Conservation (phyloP, 1,140 invertebrate genomes). For the Panulirus ornatus region DNA sequence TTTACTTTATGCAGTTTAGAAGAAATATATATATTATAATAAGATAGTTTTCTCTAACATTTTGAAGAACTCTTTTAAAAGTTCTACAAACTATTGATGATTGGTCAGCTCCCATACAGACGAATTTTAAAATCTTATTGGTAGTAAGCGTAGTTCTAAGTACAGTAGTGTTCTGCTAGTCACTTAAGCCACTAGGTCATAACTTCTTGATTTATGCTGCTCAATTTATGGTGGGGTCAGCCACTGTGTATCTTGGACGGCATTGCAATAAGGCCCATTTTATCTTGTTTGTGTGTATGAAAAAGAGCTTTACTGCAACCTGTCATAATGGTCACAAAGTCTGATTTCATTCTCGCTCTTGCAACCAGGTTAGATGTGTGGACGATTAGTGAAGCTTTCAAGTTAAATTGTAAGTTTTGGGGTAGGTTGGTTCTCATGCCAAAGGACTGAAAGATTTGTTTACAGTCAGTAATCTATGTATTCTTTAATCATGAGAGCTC, state of each 20-base stretch:
- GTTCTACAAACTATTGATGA: slow-evolving; percentile 61
- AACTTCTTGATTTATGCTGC: slow-evolving; percentile 55
- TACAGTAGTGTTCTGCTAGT: slow-evolving; percentile 17
- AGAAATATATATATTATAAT: slow-evolving; percentile 58
- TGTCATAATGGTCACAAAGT: neutral
- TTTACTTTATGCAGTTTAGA: slow-evolving; percentile 69
- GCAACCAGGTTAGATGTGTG: slow-evolving; percentile 53
- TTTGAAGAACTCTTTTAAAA: slow-evolving; percentile 61
- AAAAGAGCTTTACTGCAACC: neutral
- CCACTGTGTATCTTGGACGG: neutral
- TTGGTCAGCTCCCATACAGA: slow-evolving; percentile 53
- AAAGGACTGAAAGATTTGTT: slow-evolving; percentile 38
- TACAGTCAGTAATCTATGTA: slow-evolving; percentile 43
- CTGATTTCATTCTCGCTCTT: slow-evolving; percentile 9
- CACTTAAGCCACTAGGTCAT: slow-evolving; percentile 12
- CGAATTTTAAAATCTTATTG: slow-evolving; percentile 58
- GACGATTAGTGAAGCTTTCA: slow-evolving; percentile 21
- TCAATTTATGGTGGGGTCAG: slow-evolving; percentile 55
- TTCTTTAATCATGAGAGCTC: slow-evolving; percentile 48
- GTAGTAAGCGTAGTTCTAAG: slow-evolving; percentile 39
- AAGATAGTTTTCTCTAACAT: slow-evolving; percentile 70
- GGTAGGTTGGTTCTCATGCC: slow-evolving; percentile 67
- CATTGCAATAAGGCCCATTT: slow-evolving; percentile 15
- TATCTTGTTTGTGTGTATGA: slow-evolving; percentile 46
- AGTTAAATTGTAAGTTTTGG: slow-evolving; percentile 54